These are phyloP conservation scores for Holothuria glaberrima DNA, from an alignment of 35 echinoderm and acorn worm species.

Conservation along the genomic window DNA sequence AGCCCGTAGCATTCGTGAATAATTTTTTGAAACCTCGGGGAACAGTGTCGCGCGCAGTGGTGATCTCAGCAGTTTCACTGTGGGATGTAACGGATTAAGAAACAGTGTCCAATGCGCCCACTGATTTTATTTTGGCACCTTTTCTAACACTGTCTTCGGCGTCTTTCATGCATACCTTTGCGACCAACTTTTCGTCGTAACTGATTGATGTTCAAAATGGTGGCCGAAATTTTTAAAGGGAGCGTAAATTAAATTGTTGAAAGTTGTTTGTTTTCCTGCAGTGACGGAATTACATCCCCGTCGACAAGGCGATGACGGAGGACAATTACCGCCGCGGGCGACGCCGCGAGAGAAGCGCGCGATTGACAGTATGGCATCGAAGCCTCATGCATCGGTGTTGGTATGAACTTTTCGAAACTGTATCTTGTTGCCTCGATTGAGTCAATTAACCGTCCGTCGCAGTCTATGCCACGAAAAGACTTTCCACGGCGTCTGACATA, in stretches of 20 bases:
- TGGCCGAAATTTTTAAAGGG: slow-evolving; percentile 16
- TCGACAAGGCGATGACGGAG: slow-evolving; percentile 33
- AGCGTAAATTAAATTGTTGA: slow-evolving; percentile 31
- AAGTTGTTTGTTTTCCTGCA: slow-evolving; percentile 50
- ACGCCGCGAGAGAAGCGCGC: slow-evolving; percentile 14
- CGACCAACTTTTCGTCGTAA: not conserved
- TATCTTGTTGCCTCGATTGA: not conserved
- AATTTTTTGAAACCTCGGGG: no score
- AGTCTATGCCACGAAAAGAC: no score
- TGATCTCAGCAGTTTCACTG: no score
- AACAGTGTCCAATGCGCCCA: no score
- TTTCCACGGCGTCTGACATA: no score
- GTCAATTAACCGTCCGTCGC: no score
- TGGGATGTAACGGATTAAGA: no score
- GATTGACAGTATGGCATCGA: slow-evolving; percentile 24
- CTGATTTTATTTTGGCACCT: no score
- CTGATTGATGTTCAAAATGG: slow-evolving; percentile 14
- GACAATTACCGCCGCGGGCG: slow-evolving; percentile 42
- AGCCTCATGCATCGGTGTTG: slow-evolving; percentile 8
- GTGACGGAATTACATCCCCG: slow-evolving; percentile 39
- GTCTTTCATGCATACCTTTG: no score
- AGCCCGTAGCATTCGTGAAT: no score
- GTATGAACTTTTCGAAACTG: slow-evolving; percentile 36
- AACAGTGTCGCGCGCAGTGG: no score
- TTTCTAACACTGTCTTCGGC: no score